Base-by-base conservation (phyloP, 2,888 invertebrate species). In the Acanthosoma haemorrhoidale region DNA sequence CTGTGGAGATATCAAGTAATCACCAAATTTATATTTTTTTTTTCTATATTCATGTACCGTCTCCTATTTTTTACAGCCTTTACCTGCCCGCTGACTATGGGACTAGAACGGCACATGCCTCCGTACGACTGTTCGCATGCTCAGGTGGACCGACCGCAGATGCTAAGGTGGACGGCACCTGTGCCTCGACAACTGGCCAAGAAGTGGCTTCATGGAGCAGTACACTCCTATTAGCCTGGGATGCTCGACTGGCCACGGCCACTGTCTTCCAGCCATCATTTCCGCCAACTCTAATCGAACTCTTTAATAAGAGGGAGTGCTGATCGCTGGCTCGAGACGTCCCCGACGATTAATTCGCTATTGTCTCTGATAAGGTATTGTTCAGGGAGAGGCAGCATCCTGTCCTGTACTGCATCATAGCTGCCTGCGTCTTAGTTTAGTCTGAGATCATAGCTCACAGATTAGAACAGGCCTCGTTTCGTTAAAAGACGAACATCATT, bases 221-320 rank as follows among this genome's bases (percentile, higher is more conserved):
- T n/a, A 25, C 5, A 25, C 51, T 25, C 51, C 51, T 25, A 51
- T 51, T 51, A 25, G 51, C 13, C 8, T 21, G 51, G 2, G 4
- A 25, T n/a, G 51, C 51, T 51, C 51, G 25, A 51, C 13, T 51
- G 51, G 5, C 21, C 25, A 51, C 9, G 51, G 11, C n/a, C 51
- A 25, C 25, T n/a, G 51, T 51, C n/a, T n/a, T n/a, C n/a, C n/a
- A n/a, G 16, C 8, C 41, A 13, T 61, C 38, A 11, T 38, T 61
- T 61, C 61, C 61, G 32, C 61, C 36, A 36, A 34, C 31, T 36
- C 61, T 61, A 61, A 61, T 61, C 61, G 61, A 61, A 61, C 38
- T 18, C 36, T 61, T 61, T 61, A 61, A 38, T 61, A 61, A 61
- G 61, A 61, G 61, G 61, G 61, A 36, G 61, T 61, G 61, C 13